Conservation (phyloP, 2,888 invertebrate species). For the Dugesia japonica region DNA sequence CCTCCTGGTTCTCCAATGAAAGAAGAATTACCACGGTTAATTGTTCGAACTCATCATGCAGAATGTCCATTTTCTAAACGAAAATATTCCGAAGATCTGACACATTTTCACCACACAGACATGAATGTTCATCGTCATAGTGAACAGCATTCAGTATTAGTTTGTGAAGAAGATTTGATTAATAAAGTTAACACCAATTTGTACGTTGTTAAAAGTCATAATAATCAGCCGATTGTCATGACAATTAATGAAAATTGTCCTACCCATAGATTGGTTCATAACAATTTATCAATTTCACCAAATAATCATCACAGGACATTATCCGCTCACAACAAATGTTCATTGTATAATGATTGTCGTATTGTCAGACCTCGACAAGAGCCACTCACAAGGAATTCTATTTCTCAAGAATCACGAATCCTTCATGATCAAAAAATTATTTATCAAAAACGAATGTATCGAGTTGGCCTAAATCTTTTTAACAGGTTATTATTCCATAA, state of each 20-base stretch:
- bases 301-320: neutral
- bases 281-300: neutral
- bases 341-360: neutral
- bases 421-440: conserved; percentile 15
- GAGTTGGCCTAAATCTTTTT: conserved; percentile 4
- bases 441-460: conserved; percentile 2
- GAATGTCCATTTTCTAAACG: neutral
- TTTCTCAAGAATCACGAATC: neutral
- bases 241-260: conserved; percentile 1
- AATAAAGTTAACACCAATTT: neutral
- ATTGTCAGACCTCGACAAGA: neutral
- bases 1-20: neutral
- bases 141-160: conserved; percentile 1
- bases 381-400: neutral
- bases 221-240: neutral
- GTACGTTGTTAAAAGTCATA: neutral
- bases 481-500: neutral
- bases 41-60: neutral
- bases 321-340: neutral
- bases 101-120: neutral
- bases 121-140: conserved; percentile 5
- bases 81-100: conserved; percentile 5
- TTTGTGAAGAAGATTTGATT: neutral
- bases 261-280: neutral
- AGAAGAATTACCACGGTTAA: neutral